Base-by-base conservation (phyloP, 2,888 invertebrate genomes). In the Drosophila mettleri region DNA sequence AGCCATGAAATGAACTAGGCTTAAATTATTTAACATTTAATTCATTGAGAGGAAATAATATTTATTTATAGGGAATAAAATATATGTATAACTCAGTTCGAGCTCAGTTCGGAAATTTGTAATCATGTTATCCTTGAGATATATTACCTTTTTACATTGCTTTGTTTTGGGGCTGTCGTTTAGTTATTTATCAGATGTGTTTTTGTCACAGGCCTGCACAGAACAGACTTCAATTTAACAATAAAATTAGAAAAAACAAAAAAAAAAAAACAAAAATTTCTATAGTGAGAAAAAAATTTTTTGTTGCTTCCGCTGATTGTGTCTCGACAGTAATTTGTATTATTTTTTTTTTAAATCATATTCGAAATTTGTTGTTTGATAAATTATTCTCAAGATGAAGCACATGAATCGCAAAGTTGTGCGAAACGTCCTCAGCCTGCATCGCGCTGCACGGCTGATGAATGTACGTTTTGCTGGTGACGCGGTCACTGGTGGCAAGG, bases 191-290 rank as follows among this genome's bases (percentile, higher is more conserved):
- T 67, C 63, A 72, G 7, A 51, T 48, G 45, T 66, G 52, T 77
- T 74, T 76, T 60, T 43, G 63, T 67, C 60, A 38, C 53, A 31
- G 57, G 29, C 52, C 55, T 53, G 73, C 41, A 57, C 53, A 63
- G 58, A 66, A 46, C 77, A 60, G 39, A 57, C 18, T 63, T 12
- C 33, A 16, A 46, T 16, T 18, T 45, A 51, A 27, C 16, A 38
- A 41, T 22, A 46, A 34, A 57, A 49, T 41, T 38, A 55, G 52
- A 43, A 45, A 43, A 43, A 48, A 20, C 6, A 5, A 33, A n/a
- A n/a, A n/a, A n/a, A 48, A 57, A 73, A 67, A 57, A 51, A 20
- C 8, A 20, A 14, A 20, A 76, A 57, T 60, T 60, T 29, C 14
- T 31, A 49, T n/a, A n/a, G n/a, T 10, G 49, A 43, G 36, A 53